These are phyloP conservation scores for Muscicapa striata DNA, from an alignment of 2,797 vertebrate genomes.

Conservation along the genomic window DNA sequence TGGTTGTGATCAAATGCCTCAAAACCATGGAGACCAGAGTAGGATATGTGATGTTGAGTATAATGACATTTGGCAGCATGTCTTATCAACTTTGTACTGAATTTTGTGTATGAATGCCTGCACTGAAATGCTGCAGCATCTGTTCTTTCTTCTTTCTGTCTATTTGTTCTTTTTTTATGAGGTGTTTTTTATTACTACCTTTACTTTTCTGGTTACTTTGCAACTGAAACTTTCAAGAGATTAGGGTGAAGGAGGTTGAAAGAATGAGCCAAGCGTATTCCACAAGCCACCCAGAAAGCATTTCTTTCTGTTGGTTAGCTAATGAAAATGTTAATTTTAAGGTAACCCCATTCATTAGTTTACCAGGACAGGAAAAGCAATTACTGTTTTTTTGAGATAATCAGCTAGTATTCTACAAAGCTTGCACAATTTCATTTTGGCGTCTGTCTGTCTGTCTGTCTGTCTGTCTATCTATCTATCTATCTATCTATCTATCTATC, in stretches of 20 bases:
- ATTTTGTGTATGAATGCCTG: neutral
- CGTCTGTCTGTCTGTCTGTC: neutral
- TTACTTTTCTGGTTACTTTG: neutral
- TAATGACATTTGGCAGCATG: neutral
- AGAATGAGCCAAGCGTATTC: neutral
- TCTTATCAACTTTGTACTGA: neutral
- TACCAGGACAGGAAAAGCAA: neutral
- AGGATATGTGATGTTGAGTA: neutral
- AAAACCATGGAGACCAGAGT: neutral
- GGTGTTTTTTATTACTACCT: neutral
- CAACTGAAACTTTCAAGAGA: neutral
- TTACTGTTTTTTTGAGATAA: neutral
- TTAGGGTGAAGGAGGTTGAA: neutral
- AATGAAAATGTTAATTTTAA: neutral
- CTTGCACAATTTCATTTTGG: neutral
- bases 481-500: neutral
- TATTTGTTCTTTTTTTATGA: neutral
- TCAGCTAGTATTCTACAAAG: neutral
- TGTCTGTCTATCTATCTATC: neutral
- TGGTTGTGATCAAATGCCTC: neutral
- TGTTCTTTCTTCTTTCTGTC: neutral
- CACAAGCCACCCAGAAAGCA: neutral
- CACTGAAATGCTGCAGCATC: neutral
- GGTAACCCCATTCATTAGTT: neutral
- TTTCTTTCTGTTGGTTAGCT: neutral